Percentiles rank a stretch among this genome's conserved stretches.
These are phyloP conservation scores for Lasioglossum calceatum DNA, from an alignment of 2,888 invertebrate species.

Conservation along the genomic window DNA sequence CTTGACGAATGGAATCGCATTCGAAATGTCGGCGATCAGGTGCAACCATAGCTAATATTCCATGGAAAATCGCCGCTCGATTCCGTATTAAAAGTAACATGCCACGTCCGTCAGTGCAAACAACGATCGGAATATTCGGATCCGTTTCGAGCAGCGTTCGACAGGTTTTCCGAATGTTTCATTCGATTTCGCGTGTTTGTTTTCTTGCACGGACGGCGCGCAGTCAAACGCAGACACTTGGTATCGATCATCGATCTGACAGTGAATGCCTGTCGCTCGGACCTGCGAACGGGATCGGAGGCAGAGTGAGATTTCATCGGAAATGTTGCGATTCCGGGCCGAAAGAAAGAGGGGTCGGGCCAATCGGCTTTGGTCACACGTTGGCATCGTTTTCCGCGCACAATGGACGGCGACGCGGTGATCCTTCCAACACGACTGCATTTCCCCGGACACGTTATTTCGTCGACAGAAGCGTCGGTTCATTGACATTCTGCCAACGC, in stretches of 20 bases:
- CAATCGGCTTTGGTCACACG: slow-evolving; percentile 54
- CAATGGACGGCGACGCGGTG: slow-evolving; percentile 44
- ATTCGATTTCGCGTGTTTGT: background rate
- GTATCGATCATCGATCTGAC: slow-evolving; percentile 51
- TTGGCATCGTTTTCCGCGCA: slow-evolving; percentile 57
- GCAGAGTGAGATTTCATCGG: slow-evolving; percentile 46
- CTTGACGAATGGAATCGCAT: background rate
- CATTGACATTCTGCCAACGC: slow-evolving; percentile 69
- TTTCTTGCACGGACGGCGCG: background rate
- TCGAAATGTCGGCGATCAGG: background rate
- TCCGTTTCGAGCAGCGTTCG: background rate
- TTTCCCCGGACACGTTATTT: slow-evolving; percentile 66
- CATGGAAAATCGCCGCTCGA: background rate
- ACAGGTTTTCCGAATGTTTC: background rate
- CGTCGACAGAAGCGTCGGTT: slow-evolving; percentile 63
- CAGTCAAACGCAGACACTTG: slow-evolving; percentile 9
- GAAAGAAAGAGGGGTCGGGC: slow-evolving; percentile 20
- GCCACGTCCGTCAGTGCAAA: background rate
- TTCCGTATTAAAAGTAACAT: background rate
- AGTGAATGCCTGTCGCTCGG: slow-evolving; percentile 31
- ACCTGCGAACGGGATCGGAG: slow-evolving; percentile 26
- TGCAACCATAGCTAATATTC: background rate
- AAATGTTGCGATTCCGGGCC: slow-evolving; percentile 39
- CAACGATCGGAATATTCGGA: background rate
- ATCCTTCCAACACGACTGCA: slow-evolving; percentile 54